Evolutionary conservation across 2,113 vertebrate genomes (phyloP).

Genomic region (Danionella cerebrum): DNA sequence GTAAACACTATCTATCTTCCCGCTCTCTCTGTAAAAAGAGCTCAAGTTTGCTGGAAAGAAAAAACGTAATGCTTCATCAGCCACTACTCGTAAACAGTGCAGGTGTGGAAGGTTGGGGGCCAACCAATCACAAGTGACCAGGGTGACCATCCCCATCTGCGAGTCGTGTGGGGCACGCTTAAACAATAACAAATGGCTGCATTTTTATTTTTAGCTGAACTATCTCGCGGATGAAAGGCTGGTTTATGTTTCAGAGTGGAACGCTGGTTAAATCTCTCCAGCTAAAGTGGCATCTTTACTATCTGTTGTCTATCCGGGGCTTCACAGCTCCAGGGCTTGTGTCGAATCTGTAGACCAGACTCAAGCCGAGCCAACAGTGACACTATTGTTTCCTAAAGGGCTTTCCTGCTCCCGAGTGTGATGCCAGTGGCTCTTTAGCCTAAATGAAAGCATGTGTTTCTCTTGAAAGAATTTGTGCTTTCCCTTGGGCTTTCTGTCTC

Average conservation of each 20-base stretch:
- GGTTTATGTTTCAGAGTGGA: not conserved
- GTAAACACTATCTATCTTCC: too few species aligned
- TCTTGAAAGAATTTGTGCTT: slow-evolving; percentile 33
- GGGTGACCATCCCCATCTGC: too few species aligned
- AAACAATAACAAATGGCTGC: too few species aligned
- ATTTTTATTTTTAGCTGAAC: not conserved
- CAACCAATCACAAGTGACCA: too few species aligned
- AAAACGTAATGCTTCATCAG: too few species aligned
- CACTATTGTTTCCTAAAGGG: slow-evolving; percentile 33
- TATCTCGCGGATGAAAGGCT: not conserved
- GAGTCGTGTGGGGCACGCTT: too few species aligned
- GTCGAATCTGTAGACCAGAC: slow-evolving; percentile 25
- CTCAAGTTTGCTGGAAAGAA: too few species aligned
- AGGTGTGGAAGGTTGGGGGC: too few species aligned
- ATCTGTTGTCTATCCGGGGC: slow-evolving; percentile 5
- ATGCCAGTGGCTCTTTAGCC: slow-evolving; percentile 29
- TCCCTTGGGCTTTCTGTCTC: slow-evolving; percentile 17
- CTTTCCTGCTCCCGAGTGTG: slow-evolving; percentile 18
- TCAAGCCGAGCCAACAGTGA: slow-evolving; percentile 32
- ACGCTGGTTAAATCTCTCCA: not conserved
- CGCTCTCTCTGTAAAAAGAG: too few species aligned
- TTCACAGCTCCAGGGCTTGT: slow-evolving; percentile 27
- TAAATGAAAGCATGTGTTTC: slow-evolving; percentile 47
- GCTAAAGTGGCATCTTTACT: slow-evolving; percentile 9
- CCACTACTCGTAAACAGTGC: too few species aligned